Base-by-base conservation (phyloP, 2,113 vertebrate species). In the Cephalopholis sonnerati region DNA sequence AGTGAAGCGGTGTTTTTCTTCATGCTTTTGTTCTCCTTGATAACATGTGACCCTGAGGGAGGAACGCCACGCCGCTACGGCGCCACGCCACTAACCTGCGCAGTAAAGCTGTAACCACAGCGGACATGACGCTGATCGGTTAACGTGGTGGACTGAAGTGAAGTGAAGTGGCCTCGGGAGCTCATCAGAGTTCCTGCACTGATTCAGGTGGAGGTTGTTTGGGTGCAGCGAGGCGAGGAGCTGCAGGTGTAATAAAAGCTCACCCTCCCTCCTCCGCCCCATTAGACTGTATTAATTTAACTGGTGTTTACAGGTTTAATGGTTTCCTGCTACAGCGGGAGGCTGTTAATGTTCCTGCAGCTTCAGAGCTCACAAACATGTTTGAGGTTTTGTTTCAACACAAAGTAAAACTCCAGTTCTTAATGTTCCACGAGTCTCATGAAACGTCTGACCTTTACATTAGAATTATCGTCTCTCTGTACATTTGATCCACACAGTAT, bases 1-100 rank as follows among this genome's bases (percentile, higher is more conserved):
- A 20, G 44, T 27, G 20, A 77, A 70, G 64, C 22, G 2, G 50
- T 5, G 20, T 44, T 44, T 44, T 55, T 17, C 18, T 20, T 22
- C 29, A 9, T 4, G 7, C 55, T 41, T 46, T 70, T 25, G 39
- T 58, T 76, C 62, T 82, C 12, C 9, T 54, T 79, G 76, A 50
- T 81, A 78, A 86, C 72, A 67, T 24, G 68, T 17, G 7, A 18
- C 68, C 87, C 54, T 2, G 6, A 20, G 81, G 86, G 90, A 72
- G 15, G 24, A 4, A 15, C 41, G 41, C 41, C 41, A 16, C 25
- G 25, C 24, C 29, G 9, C 3, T 16, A 12, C 41, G 10, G 41
- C 41, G 53, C 64, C 80, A 67, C 64, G 18, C 75, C 65, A 72
- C 78, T 66, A 82, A 86, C 81, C 87, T 81, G 82, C 68, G 64